Conservation (phyloP, 2,113 vertebrate genomes). For the Otus sunia region DNA sequence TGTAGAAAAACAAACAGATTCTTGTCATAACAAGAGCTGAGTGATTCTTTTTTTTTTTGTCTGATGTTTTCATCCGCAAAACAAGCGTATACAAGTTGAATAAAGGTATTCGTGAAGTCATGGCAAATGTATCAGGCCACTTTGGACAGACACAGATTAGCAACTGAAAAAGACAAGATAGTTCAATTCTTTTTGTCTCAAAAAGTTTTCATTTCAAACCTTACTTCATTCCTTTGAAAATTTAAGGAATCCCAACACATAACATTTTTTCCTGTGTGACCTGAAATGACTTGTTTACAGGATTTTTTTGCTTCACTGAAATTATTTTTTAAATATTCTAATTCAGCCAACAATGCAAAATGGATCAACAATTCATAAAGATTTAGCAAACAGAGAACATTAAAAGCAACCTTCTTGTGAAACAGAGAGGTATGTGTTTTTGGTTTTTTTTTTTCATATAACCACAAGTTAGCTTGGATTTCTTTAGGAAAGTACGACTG, state of each 20-base stretch:
- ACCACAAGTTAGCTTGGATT: neutral
- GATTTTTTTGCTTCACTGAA: neutral
- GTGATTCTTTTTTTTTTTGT: neutral
- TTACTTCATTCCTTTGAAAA: neutral
- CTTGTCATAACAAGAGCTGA: neutral
- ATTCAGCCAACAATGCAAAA: neutral
- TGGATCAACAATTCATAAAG: neutral
- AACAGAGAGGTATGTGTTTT: neutral
- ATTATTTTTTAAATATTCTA: neutral
- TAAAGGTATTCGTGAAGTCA: neutral
- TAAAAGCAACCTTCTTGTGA: neutral
- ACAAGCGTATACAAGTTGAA: neutral
- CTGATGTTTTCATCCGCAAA: neutral
- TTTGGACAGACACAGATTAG: neutral
- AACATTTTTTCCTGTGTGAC: neutral
- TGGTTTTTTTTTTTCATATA: neutral
- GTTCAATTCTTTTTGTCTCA: neutral
- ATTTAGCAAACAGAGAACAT: neutral
- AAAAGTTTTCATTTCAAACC: neutral
- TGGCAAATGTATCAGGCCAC: neutral
- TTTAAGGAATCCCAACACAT: neutral
- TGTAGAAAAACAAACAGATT: neutral
- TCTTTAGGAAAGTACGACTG: neutral
- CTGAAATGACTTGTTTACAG: neutral
- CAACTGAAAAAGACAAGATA: neutral